Evolutionary conservation across 2,888 invertebrate genomes (phyloP).

Genomic region (Stenurella melanura): DNA sequence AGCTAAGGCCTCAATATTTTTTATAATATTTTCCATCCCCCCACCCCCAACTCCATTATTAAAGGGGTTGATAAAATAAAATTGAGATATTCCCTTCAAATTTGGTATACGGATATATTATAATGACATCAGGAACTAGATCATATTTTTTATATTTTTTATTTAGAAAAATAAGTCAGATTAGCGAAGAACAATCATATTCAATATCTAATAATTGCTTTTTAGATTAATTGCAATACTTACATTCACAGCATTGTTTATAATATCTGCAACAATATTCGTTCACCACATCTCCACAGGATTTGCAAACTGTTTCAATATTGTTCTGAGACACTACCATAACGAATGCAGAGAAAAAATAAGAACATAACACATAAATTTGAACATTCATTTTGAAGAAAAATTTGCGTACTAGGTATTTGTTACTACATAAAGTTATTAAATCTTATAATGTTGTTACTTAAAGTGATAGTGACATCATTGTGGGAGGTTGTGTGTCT

Average conservation of each 20-base stretch:
- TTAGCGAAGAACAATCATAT: background rate
- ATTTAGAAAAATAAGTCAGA: no score
- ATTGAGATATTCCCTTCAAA: no score
- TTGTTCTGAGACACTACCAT: conserved; percentile 29
- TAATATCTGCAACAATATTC: conserved; percentile 50
- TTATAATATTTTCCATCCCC: no score
- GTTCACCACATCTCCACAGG: conserved; percentile 43
- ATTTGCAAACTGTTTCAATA: conserved; percentile 32
- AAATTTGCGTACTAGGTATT: background rate
- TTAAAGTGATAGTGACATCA: conserved; percentile 33
- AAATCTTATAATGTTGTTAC: conserved; percentile 2
- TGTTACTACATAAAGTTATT: background rate
- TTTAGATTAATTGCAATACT: conserved; percentile 30
- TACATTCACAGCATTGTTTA: conserved; percentile 49
- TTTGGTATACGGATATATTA: no score
- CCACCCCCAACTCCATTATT: no score
- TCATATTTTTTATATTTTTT: no score
- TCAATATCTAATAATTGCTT: background rate
- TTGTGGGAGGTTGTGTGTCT: conserved; percentile 31
- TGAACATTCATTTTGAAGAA: conserved; percentile 8
- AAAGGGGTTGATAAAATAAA: no score
- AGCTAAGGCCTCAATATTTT: no score
- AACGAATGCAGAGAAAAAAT: background rate
- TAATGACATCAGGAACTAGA: no score
- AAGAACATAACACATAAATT: background rate